These are phyloP conservation scores for Ammospiza caudacuta DNA, from an alignment of 2,113 vertebrate species.

Conservation along the genomic window DNA sequence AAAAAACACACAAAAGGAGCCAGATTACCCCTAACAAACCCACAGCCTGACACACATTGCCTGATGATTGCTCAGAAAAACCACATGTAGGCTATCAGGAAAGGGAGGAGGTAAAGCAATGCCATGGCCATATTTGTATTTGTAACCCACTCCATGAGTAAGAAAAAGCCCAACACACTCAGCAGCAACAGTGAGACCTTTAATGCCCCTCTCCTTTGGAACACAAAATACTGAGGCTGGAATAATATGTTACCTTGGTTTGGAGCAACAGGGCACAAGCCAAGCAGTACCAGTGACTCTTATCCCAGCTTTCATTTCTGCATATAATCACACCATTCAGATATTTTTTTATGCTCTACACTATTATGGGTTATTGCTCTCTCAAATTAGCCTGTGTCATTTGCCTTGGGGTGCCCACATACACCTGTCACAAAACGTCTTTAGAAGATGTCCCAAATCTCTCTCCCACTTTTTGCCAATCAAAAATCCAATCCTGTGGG, in stretches of 20 bases:
- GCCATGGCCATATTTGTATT: not conserved
- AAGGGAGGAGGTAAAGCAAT: not conserved
- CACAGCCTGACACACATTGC: not conserved
- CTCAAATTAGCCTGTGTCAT: not conserved
- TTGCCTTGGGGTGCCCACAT: not conserved
- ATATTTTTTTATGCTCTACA: not conserved
- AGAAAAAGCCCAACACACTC: not conserved
- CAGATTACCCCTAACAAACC: not conserved
- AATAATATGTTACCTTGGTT: not conserved
- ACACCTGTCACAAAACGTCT: not conserved
- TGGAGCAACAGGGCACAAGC: not conserved
- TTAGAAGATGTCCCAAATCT: not conserved
- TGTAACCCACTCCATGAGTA: not conserved
- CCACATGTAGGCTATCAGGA: not conserved
- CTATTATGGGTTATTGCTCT: not conserved
- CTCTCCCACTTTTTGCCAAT: not conserved
- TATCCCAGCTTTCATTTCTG: not conserved
- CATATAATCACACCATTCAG: not conserved
- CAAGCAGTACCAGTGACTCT: not conserved
- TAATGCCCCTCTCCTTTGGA: not conserved
- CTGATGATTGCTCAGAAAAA: not conserved
- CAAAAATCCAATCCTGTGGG: not conserved
- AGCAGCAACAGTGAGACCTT: not conserved
- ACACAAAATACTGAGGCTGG: not conserved
- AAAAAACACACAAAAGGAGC: not conserved